Conservation (phyloP, 1,140 invertebrate genomes). For the Micrasema minimum region DNA sequence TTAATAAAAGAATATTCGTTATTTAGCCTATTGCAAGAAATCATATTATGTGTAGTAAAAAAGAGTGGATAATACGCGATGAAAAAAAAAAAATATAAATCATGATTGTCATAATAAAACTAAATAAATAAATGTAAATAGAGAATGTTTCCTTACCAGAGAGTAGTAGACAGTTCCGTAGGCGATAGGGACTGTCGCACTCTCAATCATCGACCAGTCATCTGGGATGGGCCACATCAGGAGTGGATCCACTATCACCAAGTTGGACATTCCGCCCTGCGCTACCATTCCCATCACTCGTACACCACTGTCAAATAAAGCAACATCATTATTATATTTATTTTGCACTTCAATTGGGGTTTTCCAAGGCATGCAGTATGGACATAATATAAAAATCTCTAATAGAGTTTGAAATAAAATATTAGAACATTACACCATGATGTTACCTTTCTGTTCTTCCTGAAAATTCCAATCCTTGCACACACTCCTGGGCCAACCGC, state of each 20-base stretch:
- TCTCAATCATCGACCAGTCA: slow-evolving; percentile 85
- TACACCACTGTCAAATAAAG: slow-evolving; percentile 69
- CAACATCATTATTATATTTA: no score
- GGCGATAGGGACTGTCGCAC: slow-evolving; percentile 87
- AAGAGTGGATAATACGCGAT: no score
- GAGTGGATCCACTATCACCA: slow-evolving; percentile 68
- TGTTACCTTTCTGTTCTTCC: slow-evolving; percentile 63
- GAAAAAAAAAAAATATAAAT: not conserved
- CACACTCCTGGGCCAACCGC: slow-evolving; percentile 71
- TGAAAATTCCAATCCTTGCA: slow-evolving; percentile 81
- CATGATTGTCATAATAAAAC: not conserved
- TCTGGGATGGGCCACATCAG: slow-evolving; percentile 85
- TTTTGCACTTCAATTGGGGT: no score
- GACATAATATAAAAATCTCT: no score
- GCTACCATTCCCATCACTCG: slow-evolving; percentile 77
- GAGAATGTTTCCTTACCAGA: slow-evolving; percentile 64
- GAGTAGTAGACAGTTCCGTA: slow-evolving; percentile 89
- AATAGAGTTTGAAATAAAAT: no score
- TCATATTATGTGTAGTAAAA: no score
- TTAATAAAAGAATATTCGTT: no score
- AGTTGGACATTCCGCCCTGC: slow-evolving; percentile 70
- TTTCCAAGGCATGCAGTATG: no score
- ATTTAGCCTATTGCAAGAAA: no score
- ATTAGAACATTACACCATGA: no score
- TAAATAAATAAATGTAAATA: not conserved